These are phyloP conservation scores for Oryzias celebensis DNA, from an alignment of 2,113 vertebrate genomes.

Conservation along the genomic window DNA sequence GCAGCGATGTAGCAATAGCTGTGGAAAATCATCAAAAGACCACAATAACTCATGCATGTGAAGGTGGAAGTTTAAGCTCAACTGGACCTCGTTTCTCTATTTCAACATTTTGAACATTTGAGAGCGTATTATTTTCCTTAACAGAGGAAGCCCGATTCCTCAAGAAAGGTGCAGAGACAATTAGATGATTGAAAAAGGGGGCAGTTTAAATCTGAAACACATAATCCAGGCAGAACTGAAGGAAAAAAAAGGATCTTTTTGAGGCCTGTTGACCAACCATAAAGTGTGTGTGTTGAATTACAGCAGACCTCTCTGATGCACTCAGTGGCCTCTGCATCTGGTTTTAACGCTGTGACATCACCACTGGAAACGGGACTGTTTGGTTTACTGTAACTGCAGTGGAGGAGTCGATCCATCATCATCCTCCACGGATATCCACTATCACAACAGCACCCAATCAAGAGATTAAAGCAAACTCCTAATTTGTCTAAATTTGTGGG, in stretches of 20 bases:
- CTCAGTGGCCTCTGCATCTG: slow-evolving; percentile 65
- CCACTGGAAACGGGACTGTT: slow-evolving; percentile 56
- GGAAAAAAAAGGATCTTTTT: slow-evolving; percentile 52
- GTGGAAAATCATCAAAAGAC: slow-evolving; percentile 75
- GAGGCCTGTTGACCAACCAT: slow-evolving; percentile 57
- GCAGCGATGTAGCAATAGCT: slow-evolving; percentile 52
- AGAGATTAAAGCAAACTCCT: slow-evolving; percentile 61
- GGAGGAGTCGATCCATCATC: slow-evolving; percentile 68
- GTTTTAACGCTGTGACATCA: slow-evolving; percentile 66
- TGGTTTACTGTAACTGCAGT: slow-evolving; percentile 56
- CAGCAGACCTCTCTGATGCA: slow-evolving; percentile 55
- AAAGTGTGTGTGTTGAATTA: slow-evolving; percentile 69
- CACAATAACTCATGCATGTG: slow-evolving; percentile 53
- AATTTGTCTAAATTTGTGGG: slow-evolving; percentile 57
- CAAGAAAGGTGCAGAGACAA: slow-evolving; percentile 63
- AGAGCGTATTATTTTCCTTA: slow-evolving; percentile 68
- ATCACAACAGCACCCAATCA: slow-evolving; percentile 70
- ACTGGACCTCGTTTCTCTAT: slow-evolving; percentile 47
- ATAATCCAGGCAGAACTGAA: slow-evolving; percentile 65
- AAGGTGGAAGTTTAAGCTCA: slow-evolving; percentile 54
- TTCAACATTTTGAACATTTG: slow-evolving; percentile 59
- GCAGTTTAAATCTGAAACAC: slow-evolving; percentile 71
- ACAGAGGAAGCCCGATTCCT: slow-evolving; percentile 57
- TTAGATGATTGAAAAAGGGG: slow-evolving; percentile 72
- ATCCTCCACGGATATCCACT: slow-evolving; percentile 61